A percentile compares a stretch with the other conserved stretches of the same genome.
Evolutionary conservation across 37 sponge, comb jelly and placozoan species (phyloP).

Genomic region (Halichondria panicea): DNA sequence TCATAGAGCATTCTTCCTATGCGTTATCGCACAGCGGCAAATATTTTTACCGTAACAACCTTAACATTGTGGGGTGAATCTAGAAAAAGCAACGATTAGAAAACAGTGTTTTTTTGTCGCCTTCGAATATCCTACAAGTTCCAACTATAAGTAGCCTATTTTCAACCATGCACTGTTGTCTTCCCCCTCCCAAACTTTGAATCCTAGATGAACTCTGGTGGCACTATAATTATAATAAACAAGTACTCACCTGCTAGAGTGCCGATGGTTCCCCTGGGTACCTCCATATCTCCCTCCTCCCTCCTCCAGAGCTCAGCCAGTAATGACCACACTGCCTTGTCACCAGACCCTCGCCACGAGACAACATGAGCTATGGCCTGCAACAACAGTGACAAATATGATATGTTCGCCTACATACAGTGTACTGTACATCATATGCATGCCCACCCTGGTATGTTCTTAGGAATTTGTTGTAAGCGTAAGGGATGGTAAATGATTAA

Average conservation of each 20-base stretch:
- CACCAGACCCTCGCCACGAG: slow-evolving; percentile 69
- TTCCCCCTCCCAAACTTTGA: too few species aligned
- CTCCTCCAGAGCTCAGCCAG: slow-evolving; percentile 87
- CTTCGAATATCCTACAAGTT: slow-evolving; percentile 72
- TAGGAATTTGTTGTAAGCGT: not conserved
- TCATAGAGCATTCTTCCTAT: too few species aligned
- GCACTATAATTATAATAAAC: not conserved
- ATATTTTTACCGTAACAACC: too few species aligned
- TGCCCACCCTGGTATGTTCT: not conserved
- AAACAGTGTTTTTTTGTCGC: too few species aligned
- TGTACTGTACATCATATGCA: not conserved
- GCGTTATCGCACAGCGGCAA: too few species aligned
- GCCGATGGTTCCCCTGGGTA: slow-evolving; percentile 61
- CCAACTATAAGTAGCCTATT: too few species aligned
- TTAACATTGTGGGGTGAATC: too few species aligned
- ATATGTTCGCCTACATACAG: not conserved
- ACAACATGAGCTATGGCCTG: slow-evolving; percentile 86
- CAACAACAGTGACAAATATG: not conserved
- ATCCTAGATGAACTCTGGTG: not conserved
- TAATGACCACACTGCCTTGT: slow-evolving; percentile 70
- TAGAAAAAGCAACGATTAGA: too few species aligned
- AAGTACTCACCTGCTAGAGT: slow-evolving; percentile 72
- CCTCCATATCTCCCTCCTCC: slow-evolving; percentile 88
- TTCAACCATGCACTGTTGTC: too few species aligned
- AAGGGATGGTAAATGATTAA: not conserved